Conservation (phyloP, 2,113 vertebrate species). For the Elgaria multicarinata region DNA sequence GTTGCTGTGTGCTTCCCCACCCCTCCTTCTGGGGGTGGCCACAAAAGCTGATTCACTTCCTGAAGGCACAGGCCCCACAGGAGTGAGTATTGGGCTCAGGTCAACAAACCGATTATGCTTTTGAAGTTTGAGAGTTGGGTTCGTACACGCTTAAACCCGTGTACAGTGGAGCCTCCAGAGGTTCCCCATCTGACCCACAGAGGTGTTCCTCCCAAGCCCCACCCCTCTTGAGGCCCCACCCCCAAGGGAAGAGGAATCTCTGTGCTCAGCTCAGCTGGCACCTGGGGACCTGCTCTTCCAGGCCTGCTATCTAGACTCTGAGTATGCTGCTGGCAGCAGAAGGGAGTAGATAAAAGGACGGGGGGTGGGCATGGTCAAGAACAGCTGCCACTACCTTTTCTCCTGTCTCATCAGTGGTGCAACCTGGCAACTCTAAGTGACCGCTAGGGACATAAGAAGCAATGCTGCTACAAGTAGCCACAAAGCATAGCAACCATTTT, state of each 20-base stretch:
- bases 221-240: too few species aligned
- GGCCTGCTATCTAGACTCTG: not conserved
- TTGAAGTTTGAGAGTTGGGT: not conserved
- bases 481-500: not conserved
- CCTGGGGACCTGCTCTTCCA: too few species aligned
- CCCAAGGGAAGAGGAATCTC: too few species aligned
- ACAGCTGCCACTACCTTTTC: not conserved
- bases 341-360: not conserved
- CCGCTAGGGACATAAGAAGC: not conserved
- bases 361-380: not conserved
- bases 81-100: too few species aligned
- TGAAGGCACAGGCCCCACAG: too few species aligned
- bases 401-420: not conserved
- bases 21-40: too few species aligned
- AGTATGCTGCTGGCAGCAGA: not conserved
- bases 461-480: not conserved
- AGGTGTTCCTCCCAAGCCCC: too few species aligned
- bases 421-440: not conserved
- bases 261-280: too few species aligned
- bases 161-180: not conserved
- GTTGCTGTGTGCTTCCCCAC: too few species aligned
- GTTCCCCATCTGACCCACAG: too few species aligned
- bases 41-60: too few species aligned
- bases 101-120: not conserved
- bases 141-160: not conserved